A percentile compares a stretch with the other conserved stretches of the same genome.
phyloP scores from a whole-genome alignment of 2,113 vertebrate species.

The Zosterops pallidus region DNA sequence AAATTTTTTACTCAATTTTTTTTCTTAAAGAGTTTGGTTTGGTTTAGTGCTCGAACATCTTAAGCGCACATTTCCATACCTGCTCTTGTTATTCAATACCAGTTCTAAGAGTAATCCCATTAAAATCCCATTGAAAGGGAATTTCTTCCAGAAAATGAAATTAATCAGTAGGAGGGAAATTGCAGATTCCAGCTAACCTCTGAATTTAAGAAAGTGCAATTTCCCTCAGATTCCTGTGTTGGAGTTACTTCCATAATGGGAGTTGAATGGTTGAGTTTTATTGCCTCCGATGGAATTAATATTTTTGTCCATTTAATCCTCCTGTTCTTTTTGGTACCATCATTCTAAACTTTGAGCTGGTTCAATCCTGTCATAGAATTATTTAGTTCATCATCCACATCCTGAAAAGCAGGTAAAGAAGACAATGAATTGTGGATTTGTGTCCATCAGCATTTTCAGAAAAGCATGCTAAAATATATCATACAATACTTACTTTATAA shows the following conservation, averaged over 20 bases:
- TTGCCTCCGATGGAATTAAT: not conserved
- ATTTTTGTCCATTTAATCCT: constrained; percentile 28
- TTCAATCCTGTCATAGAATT: not conserved
- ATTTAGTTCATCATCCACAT: not conserved
- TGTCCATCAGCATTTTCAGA: not conserved
- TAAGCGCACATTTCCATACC: not conserved
- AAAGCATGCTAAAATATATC: not conserved
- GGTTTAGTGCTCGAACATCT: not conserved
- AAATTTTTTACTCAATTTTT: not conserved
- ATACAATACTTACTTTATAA: not conserved
- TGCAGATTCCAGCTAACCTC: not conserved
- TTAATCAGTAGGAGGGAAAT: not conserved
- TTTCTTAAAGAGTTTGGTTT: not conserved
- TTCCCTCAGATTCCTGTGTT: not conserved
- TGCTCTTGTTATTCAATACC: not conserved
- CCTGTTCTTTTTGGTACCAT: not conserved
- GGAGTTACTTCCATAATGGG: not conserved
- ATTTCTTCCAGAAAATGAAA: not conserved
- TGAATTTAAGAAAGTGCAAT: not conserved
- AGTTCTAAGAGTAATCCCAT: not conserved
- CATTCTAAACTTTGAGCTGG: not conserved
- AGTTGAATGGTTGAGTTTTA: not conserved
- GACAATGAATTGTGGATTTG: not conserved
- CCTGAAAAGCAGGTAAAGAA: not conserved
- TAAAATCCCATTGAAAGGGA: not conserved